A percentile compares a stretch with the other conserved stretches of the same genome.
Conservation (phyloP, 2,888 invertebrate genomes). For the Drosophila paucipuncta region DNA sequence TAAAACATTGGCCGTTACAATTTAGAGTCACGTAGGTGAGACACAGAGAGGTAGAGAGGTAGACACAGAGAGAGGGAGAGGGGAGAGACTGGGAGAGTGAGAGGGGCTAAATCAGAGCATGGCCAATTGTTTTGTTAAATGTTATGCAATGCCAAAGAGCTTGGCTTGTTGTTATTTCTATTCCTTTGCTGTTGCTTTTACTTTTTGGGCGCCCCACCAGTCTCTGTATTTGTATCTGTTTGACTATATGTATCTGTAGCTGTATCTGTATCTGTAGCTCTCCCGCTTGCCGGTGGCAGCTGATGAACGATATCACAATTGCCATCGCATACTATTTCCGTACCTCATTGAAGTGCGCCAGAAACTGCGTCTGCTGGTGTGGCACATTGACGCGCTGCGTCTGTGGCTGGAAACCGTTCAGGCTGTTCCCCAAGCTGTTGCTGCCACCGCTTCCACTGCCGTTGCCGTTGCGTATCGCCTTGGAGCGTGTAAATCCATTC, state of each 20-base stretch:
- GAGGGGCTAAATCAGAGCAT: slow-evolving; percentile 74
- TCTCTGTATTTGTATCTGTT: slow-evolving; percentile 24
- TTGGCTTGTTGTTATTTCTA: slow-evolving; percentile 30
- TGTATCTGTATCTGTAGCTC: slow-evolving; percentile 19
- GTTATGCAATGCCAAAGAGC: slow-evolving; percentile 66
- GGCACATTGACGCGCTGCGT: slow-evolving; percentile 83
- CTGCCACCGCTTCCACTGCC: slow-evolving; percentile 48
- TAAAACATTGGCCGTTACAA: slow-evolving; percentile 51
- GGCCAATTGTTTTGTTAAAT: slow-evolving; percentile 77
- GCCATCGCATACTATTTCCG: slow-evolving; percentile 50
- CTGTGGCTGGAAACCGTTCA: slow-evolving; percentile 70
- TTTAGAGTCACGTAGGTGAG: slow-evolving; percentile 45
- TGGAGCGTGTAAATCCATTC: slow-evolving; percentile 79
- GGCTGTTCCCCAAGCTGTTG: slow-evolving; percentile 55
- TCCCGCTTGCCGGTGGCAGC: slow-evolving; percentile 17
- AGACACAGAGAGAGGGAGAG: slow-evolving; percentile 10
- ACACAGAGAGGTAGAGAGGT: background rate
- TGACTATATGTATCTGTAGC: slow-evolving; percentile 15
- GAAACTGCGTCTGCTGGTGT: slow-evolving; percentile 85
- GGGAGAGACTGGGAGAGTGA: background rate
- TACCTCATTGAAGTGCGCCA: slow-evolving; percentile 84
- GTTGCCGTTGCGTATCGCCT: slow-evolving; percentile 82
- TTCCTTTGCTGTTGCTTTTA: slow-evolving; percentile 59
- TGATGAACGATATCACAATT: slow-evolving; percentile 35
- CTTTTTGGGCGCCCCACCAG: slow-evolving; percentile 54